Conservation (phyloP, 2,797 vertebrate species). For the Dermochelys coriacea region DNA sequence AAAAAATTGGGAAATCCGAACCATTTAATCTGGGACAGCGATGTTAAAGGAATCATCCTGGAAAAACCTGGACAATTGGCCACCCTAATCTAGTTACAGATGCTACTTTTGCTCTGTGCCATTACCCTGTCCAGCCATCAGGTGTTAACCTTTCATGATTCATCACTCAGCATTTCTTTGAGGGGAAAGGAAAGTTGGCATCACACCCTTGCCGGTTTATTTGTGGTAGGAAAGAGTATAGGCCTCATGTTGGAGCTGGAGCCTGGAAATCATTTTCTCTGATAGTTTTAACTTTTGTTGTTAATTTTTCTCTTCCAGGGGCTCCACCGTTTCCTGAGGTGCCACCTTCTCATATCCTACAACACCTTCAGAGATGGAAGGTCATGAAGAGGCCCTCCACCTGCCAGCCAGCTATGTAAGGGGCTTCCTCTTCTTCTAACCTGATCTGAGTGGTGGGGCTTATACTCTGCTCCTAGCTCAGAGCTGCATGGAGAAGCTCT, state of each 20-base stretch:
- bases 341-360: conserved; percentile 86
- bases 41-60: background rate
- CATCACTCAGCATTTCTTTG: background rate
- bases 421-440: background rate
- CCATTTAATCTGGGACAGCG: background rate
- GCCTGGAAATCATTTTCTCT: background rate
- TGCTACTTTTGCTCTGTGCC: background rate
- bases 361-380: conserved; percentile 90
- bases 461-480: background rate
- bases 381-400: conserved; percentile 88
- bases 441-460: background rate
- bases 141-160: background rate
- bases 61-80: background rate
- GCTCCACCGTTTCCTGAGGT: conserved; percentile 93
- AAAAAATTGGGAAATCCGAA: background rate
- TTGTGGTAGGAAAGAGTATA: background rate
- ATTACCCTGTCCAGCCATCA: background rate
- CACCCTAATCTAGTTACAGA: background rate
- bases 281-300: background rate
- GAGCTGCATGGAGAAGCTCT: background rate
- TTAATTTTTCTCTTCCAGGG: conserved; percentile 79
- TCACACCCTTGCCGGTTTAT: background rate
- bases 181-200: background rate
- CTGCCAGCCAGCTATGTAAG: conserved; percentile 89
- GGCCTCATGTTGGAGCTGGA: background rate